These are phyloP conservation scores for Cerastis rubricosa DNA, from an alignment of 2,888 invertebrate genomes.

Conservation along the genomic window DNA sequence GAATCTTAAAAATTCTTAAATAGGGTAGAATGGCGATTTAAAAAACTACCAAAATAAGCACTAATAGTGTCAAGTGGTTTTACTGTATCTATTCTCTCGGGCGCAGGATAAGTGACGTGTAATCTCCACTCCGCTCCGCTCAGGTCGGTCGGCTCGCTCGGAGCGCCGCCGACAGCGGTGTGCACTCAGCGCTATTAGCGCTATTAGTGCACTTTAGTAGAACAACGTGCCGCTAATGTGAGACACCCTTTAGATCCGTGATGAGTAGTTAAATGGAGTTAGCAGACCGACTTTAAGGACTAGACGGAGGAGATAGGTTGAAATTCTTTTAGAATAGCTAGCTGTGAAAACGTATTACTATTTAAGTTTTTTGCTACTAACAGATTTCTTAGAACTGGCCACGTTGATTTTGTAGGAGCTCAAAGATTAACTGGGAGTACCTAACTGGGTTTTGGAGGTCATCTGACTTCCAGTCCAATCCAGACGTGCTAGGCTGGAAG, in stretches of 20 bases:
- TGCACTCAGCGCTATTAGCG: conserved; percentile 50
- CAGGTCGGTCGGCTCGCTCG: neutral
- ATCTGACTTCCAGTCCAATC: neutral
- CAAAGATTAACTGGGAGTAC: neutral
- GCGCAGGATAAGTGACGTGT: conserved; percentile 15
- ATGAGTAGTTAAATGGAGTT: conserved; percentile 4
- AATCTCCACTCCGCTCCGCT: conserved; percentile 16
- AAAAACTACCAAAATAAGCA: neutral
- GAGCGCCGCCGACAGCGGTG: conserved; percentile 32
- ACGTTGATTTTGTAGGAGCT: neutral
- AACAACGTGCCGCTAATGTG: conserved; percentile 44
- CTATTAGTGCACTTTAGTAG: conserved; percentile 50
- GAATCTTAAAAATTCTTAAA: too few relatives aligned
- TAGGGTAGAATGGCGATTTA: neutral
- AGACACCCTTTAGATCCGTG: conserved; percentile 2
- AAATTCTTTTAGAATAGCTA: neutral
- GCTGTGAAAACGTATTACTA: neutral
- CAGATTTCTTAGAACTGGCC: neutral
- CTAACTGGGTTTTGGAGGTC: neutral
- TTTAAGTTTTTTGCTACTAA: neutral
- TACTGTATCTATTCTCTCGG: neutral
- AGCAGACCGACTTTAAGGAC: neutral
- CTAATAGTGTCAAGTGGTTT: neutral
- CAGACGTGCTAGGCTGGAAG: neutral
- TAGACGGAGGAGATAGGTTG: neutral